Evolutionary conservation across 2,888 invertebrate species (phyloP).

Genomic region (Tribolium freemani): DNA sequence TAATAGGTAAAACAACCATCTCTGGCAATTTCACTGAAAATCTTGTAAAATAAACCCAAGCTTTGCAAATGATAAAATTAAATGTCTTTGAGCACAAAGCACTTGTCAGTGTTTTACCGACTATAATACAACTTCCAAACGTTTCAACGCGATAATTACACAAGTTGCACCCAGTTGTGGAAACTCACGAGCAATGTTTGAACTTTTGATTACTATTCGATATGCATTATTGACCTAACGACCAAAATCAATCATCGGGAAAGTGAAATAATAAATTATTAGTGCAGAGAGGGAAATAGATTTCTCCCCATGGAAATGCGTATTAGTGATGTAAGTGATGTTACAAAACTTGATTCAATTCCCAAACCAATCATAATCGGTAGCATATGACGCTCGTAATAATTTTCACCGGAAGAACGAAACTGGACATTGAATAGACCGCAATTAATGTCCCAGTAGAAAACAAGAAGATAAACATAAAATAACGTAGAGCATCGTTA

Average conservation of each 20-base stretch:
- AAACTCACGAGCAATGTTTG: neutral
- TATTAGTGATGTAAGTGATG: neutral
- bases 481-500: neutral
- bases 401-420: neutral
- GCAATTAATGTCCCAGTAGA: neutral
- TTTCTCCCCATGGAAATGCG: neutral
- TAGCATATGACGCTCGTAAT: neutral
- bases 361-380: neutral
- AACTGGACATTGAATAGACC: neutral
- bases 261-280: neutral
- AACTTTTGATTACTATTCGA: neutral
- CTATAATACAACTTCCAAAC: neutral
- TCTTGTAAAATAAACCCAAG: neutral
- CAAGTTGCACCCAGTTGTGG: neutral
- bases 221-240: neutral
- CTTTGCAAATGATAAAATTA: neutral
- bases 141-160: too few species aligned
- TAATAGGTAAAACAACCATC: neutral
- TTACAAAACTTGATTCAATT: neutral
- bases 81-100: neutral
- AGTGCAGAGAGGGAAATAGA: neutral
- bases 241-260: neutral
- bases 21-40: neutral
- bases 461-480: neutral
- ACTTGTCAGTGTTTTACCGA: neutral